These are phyloP conservation scores for Origma solitaria DNA, from an alignment of 2,113 vertebrate genomes.

Conservation along the genomic window DNA sequence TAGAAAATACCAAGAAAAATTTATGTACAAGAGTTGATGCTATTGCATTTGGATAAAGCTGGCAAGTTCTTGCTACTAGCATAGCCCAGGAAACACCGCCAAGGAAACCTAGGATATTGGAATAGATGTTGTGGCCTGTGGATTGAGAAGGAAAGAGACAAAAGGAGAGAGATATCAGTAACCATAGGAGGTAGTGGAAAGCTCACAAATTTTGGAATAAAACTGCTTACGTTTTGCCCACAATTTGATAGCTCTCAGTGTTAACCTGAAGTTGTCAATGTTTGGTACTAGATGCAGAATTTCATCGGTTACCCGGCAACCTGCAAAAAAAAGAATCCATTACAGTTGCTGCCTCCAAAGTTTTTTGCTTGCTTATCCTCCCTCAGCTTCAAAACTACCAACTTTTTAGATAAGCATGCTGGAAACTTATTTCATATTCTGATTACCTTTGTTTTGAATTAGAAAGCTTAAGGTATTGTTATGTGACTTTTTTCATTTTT, in stretches of 20 bases:
- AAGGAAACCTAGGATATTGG: conserved; percentile 91
- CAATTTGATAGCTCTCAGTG: conserved; percentile 89
- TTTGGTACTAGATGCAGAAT: conserved; percentile 91
- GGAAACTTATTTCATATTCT: background rate
- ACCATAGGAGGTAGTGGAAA: background rate
- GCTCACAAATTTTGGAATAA: conserved; percentile 41
- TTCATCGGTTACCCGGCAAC: conserved; percentile 91
- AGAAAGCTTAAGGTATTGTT: background rate
- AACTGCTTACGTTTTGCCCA: conserved; percentile 92
- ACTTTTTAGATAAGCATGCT: background rate
- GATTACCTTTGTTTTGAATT: background rate
- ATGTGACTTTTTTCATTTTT: background rate
- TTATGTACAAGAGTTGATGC: conserved; percentile 90
- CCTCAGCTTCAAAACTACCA: background rate
- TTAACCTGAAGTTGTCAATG: conserved; percentile 89
- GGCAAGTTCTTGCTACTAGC: conserved; percentile 90
- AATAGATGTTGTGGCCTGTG: conserved; percentile 92
- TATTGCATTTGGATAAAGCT: conserved; percentile 91
- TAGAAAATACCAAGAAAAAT: conserved; percentile 93
- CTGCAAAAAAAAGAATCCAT: conserved; percentile 67
- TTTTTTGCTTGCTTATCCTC: background rate
- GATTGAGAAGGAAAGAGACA: conserved; percentile 54
- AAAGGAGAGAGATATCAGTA: conserved; percentile 52
- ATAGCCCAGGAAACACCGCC: conserved; percentile 92
- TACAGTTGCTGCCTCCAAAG: background rate